phyloP scores from a whole-genome alignment of 2,113 vertebrate species.

The Rhineura floridana region DNA sequence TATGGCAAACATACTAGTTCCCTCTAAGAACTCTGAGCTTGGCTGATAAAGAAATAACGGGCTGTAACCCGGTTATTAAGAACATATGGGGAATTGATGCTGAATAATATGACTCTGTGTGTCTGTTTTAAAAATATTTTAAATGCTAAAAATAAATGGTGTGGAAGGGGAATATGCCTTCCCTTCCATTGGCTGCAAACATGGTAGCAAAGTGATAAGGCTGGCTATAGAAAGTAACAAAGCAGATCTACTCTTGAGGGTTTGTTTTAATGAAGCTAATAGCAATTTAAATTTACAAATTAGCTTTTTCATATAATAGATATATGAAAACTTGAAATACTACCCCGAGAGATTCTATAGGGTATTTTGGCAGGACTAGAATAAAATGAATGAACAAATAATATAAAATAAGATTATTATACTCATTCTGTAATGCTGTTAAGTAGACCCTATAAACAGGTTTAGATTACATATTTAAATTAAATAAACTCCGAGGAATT shows the following conservation, averaged over 20 bases:
- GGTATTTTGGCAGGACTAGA: background rate
- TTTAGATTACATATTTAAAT: background rate
- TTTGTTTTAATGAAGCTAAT: background rate
- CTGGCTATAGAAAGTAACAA: background rate
- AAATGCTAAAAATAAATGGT: too few relatives aligned
- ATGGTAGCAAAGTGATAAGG: background rate
- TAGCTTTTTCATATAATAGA: background rate
- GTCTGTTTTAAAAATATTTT: too few relatives aligned
- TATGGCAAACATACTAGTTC: too few relatives aligned
- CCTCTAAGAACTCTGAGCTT: too few relatives aligned
- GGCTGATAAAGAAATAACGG: too few relatives aligned
- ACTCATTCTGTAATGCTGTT: too few relatives aligned
- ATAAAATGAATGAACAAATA: background rate
- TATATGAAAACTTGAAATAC: background rate
- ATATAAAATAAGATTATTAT: too few relatives aligned
- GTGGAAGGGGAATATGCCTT: background rate
- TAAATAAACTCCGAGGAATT: background rate
- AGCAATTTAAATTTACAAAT: background rate
- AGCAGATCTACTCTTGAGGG: background rate
- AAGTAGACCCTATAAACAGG: background rate
- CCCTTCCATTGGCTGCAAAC: background rate
- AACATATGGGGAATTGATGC: too few relatives aligned
- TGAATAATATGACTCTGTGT: too few relatives aligned
- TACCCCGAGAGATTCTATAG: background rate
- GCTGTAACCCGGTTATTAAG: too few relatives aligned